Base-by-base conservation (phyloP, 2,113 vertebrate genomes). In the Centropus unirufus region DNA sequence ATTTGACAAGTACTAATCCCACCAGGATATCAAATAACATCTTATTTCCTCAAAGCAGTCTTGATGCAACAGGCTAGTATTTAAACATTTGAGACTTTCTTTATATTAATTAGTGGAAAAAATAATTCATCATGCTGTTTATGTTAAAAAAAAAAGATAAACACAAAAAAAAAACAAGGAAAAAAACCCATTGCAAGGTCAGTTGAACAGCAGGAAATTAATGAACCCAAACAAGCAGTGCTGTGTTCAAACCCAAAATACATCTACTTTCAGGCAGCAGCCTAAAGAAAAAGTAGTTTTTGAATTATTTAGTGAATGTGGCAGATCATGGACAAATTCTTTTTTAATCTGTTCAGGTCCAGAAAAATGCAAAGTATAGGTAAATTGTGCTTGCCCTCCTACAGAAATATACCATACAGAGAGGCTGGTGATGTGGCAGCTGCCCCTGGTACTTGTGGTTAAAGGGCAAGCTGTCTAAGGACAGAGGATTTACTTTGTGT, bases 11-110 rank as follows among this genome's bases (percentile, higher is more conserved):
- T 95, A 78, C 52, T 80, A 89, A 92, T 90, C 79, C 84, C 85
- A 93, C 77, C 76, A 95, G 83, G 82, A 95, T 91, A 93, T 83
- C 78, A 96, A 95, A 80, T 70, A 96, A 66, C 92, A 92, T 23
- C 59, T 91, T 92, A 85, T 93, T 95, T 96, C 85, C 79, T 94
- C 40, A 85, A 90, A 96, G 47, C 27, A 72, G 13, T 55, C 68
- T 81, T 83, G 34, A 74, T 72, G 34, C 52, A 78, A 8, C 26
- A 70, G 21, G 18, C 18, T 39, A 0, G 0, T 68, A n/a, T 86
- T 94, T 86, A 88, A 80, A 78, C 21, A 52, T 95, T 80, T 66
- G 46, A 90, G 61, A 73, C 13, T 79, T 82, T 39, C 17, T 83
- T 68, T 64, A 16, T 62, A 73, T 55, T 87, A 83, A 62, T 47